Evolutionary conservation across 2,888 invertebrate genomes (phyloP), one percentile per base, ranked within the genome.

Genomic region (Callyntrura guangdongensis): DNA sequence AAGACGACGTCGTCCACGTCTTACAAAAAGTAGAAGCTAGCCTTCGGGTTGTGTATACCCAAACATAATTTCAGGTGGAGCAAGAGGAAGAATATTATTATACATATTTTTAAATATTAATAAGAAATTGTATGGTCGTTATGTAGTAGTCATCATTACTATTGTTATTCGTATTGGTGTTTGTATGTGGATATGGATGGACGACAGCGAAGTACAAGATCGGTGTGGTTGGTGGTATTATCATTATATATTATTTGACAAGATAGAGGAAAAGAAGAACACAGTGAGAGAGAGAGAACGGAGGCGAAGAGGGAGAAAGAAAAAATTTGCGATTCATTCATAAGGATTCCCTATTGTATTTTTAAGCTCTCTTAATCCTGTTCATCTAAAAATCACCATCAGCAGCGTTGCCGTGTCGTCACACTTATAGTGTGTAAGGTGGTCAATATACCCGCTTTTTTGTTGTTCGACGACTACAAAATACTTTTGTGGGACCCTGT

Each of bases 271-370:
- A 14, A 53, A 9, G 2, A 5, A 53, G 53, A 14, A 9, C 4
- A 53, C 5, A 53, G 53, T 4, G 36, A 36, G 36, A 36, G 36
- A 36, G 36, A 36, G 36, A 36, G 36, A 53, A 53, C 9, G n/a
- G 56, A 11, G 56, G 14, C 56, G 2, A 56, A 5, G n/a, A 64
- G 0, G 2, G 36, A 27, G 14, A 67, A 27, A 14, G 11, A 36
- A 47, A 72, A 74, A 49, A 74, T 9, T 47, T 22, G 74, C 74
- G 53, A 74, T 74, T 74, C 74, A 74, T 74, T 74, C 74, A 49
- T 74, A 74, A 74, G 74, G 74, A 49, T 74, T 74, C 74, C 74
- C 49, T 74, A 0, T 74, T 74, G 49, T 74, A 74, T 74, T 74
- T 74, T 72, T 49, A n/a, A 74, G 49, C 49, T 74, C 74, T 74